Evolutionary conservation across 2,113 vertebrate species (phyloP).

Genomic region (Oncorhynchus mykiss): DNA sequence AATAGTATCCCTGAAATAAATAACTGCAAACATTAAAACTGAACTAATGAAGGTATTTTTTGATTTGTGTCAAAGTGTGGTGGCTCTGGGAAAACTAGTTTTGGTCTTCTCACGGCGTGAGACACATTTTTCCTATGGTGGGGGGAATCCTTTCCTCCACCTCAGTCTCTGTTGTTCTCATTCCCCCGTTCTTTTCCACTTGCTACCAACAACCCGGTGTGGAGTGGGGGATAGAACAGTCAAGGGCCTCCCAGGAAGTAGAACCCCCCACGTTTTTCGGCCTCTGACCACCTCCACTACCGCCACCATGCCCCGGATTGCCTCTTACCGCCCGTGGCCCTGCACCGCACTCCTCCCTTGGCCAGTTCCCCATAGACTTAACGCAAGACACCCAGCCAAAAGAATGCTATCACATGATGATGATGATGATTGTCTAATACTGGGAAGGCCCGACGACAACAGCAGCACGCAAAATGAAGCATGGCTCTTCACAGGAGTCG

Average conservation of each 20-base stretch:
- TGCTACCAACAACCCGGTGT: conserved; percentile 28
- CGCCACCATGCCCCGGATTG: background rate
- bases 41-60: conserved; percentile 83
- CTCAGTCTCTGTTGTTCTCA: background rate
- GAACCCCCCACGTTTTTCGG: background rate
- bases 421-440: conserved; percentile 83
- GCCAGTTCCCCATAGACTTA: background rate
- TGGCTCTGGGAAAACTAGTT: conserved; percentile 7
- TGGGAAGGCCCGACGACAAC: conserved; percentile 73
- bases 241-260: no score
- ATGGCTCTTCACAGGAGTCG: conserved; percentile 64
- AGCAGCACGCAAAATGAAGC: conserved; percentile 74
- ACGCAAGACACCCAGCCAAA: conserved; percentile 18
- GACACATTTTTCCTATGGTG: background rate
- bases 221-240: no score
- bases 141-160: background rate
- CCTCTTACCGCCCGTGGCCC: conserved; percentile 26
- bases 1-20: conserved; percentile 99
- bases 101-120: background rate
- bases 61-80: conserved; percentile 52
- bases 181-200: background rate
- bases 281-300: conserved; percentile 14
- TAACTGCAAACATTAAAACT: conserved; percentile 93
- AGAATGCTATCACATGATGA: conserved; percentile 71
- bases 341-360: background rate